These are phyloP conservation scores for Sphenodon punctatus DNA, from an alignment of 2,797 vertebrate genomes.

Conservation along the genomic window DNA sequence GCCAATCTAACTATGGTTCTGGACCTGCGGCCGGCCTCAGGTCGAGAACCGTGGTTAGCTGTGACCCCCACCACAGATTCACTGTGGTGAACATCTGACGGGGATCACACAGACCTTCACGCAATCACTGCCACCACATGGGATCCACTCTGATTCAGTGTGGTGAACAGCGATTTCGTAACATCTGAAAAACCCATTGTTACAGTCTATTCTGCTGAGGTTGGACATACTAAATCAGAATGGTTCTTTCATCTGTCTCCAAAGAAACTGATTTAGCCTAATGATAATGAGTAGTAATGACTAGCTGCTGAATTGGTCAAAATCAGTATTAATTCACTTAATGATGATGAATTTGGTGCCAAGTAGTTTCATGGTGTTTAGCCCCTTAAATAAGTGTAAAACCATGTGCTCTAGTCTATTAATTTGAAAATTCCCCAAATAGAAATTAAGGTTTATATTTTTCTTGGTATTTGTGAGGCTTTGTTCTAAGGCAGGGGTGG, in stretches of 20 bases:
- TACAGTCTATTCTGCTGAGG: slow-evolving; percentile 1
- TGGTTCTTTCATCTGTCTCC: background rate
- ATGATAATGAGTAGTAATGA: background rate
- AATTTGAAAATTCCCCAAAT: background rate
- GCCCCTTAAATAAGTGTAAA: background rate
- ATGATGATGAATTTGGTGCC: background rate
- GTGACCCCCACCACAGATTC: no score
- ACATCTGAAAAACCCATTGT: no score
- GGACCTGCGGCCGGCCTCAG: no score
- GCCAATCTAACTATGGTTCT: no score
- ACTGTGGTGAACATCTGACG: no score
- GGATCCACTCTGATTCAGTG: no score
- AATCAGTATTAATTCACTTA: background rate
- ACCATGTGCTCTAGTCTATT: background rate
- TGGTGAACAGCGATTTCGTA: no score
- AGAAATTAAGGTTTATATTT: background rate
- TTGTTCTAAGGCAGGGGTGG: no score
- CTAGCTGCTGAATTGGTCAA: background rate
- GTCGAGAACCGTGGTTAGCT: no score
- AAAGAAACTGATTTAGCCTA: background rate
- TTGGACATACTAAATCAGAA: background rate
- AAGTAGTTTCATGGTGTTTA: background rate
- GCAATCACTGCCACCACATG: no score
- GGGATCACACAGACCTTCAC: no score
- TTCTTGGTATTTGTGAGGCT: background rate